Evolutionary conservation across 2,888 invertebrate species (phyloP), one percentile per base, ranked within the genome.

Genomic region (Helleia helle): DNA sequence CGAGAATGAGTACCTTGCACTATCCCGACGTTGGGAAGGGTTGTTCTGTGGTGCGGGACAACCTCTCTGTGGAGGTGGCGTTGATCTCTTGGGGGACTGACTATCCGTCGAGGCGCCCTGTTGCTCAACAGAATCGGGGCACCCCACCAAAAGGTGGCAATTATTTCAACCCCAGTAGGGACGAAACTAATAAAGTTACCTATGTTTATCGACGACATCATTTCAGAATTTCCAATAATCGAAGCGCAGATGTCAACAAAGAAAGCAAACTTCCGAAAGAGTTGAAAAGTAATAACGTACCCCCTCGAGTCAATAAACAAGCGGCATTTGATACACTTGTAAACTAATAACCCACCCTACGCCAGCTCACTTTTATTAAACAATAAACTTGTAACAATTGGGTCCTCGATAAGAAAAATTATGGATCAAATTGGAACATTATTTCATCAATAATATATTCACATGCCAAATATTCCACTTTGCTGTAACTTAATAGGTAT

Each of bases 241-340:
- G 70, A 66, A 65, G 64, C 64, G 67, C 74, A 79, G 79, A 76
- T 77, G 80, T 81, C 79, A 81, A 83, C 75, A 80, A 71, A 66
- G 73, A 68, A 68, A 61, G 74, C 65, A 80, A 81, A 83, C 81
- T 80, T 81, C 74, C 79, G 79, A 80, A 84, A 84, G 83, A 84
- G 83, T 84, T 84, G 71, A 68, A 72, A 83, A 84, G 81, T 68
- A 71, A 70, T 71, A 70, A 66, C 65, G 57, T 51, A 40, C 55
- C 59, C 60, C 62, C 30, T 56, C 56, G 61, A 60, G 59, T 55
- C 76, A 76, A 71, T 77, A 80, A 79, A 80, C 75, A 74, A 69
- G 70, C 71, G 69, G 69, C 65, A 66, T 65, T 72, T 81, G 80
- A 84, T 83, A 84, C 80, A 81, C 81, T 83, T 79, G 83, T 83